phyloP scores from a whole-genome alignment of 2,113 vertebrate genomes.

The Corythornis madagascariensis region DNA sequence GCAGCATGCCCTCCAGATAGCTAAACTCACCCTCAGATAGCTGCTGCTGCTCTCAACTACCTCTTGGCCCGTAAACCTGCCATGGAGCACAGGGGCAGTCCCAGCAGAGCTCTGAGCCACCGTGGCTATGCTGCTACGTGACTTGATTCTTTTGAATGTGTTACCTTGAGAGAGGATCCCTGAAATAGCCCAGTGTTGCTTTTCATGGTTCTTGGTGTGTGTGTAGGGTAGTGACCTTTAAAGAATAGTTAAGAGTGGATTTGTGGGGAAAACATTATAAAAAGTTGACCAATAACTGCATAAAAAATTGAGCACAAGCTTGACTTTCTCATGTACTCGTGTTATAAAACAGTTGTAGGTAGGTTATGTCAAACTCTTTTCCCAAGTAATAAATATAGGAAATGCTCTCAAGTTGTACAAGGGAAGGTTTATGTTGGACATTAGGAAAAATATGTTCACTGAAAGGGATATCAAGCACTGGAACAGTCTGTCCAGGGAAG shows the following conservation, averaged over 20 bases:
- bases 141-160: background rate
- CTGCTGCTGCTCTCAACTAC: background rate
- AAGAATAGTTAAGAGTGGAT: background rate
- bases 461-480: background rate
- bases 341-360: background rate
- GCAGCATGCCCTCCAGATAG: background rate
- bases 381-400: background rate
- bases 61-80: background rate
- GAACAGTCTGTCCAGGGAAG: background rate
- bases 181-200: background rate
- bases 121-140: fast-evolving
- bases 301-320: background rate
- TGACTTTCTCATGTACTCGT: background rate
- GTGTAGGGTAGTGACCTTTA: background rate
- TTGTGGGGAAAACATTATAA: background rate
- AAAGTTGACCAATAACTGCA: background rate
- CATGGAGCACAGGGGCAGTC: background rate
- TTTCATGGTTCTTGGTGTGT: background rate
- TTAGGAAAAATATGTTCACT: background rate
- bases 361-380: background rate
- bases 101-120: background rate
- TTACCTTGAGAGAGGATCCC: background rate
- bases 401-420: background rate
- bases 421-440: background rate
- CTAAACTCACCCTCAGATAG: background rate